Conservation (phyloP, 1,140 invertebrate species). For the Drosophila virilis region DNA sequence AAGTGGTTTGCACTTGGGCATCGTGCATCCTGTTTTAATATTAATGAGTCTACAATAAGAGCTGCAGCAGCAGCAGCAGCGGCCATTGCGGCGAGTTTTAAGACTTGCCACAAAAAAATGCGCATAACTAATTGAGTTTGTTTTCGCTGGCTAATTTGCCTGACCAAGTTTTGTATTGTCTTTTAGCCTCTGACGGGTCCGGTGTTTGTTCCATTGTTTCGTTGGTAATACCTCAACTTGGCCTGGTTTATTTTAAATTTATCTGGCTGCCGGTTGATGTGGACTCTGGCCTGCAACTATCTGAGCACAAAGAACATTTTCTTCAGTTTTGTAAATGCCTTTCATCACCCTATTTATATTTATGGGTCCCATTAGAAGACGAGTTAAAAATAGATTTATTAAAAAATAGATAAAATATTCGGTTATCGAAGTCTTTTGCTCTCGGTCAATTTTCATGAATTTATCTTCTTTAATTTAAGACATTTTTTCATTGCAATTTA, state of each 20-base stretch:
- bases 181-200: constrained; percentile 8
- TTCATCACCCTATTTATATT: no score
- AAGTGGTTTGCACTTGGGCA: constrained; percentile 31
- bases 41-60: constrained; percentile 35
- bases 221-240: constrained; percentile 10
- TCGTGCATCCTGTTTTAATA: constrained; percentile 39
- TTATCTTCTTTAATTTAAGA: no score
- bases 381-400: no score
- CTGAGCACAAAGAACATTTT: no score
- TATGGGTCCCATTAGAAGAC: no score
- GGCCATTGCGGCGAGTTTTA: neutral
- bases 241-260: neutral
- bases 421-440: no score
- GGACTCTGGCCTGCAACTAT: no score
- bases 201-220: neutral
- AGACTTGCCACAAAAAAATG: constrained; percentile 34
- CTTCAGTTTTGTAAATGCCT: no score
- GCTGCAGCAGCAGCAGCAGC: neutral
- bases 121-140: constrained; percentile 43
- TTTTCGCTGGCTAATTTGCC: constrained; percentile 33
- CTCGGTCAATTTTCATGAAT: no score
- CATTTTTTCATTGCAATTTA: no score
- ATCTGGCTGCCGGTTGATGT: no score
- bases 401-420: no score
- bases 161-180: constrained; percentile 40